Conservation (phyloP, 1,140 invertebrate genomes). For the Thaumetopoea pityocampa region DNA sequence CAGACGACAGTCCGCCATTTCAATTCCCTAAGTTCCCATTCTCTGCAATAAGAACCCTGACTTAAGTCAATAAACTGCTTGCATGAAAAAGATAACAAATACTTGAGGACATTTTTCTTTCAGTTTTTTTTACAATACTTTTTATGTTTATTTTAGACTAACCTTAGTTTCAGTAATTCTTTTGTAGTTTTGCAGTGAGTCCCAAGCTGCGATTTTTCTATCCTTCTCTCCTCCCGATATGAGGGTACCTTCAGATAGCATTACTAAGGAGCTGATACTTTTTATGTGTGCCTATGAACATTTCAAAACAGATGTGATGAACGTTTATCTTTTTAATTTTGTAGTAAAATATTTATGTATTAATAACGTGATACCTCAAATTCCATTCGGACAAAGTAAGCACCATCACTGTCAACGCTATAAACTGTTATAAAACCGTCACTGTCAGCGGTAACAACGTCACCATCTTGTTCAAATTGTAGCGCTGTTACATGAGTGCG, state of each 20-base stretch:
- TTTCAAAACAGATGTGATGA: background rate
- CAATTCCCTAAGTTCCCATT: no score
- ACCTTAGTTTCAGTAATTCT: conserved; percentile 92
- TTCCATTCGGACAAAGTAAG: conserved; percentile 91
- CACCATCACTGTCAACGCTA: conserved; percentile 90
- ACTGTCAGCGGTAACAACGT: conserved; percentile 95
- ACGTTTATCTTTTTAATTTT: no score
- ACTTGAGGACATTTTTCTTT: no score
- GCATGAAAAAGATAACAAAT: no score
- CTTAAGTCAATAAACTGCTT: no score
- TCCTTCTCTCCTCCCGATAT: conserved; percentile 93
- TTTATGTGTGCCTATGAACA: conserved; percentile 86
- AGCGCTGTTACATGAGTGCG: conserved; percentile 89
- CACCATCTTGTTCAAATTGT: conserved; percentile 94
- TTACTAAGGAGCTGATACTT: conserved; percentile 89
- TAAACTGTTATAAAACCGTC: conserved; percentile 97
- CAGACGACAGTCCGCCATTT: no score
- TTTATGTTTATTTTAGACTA: background rate
- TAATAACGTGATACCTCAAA: conserved; percentile 80
- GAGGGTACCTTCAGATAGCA: conserved; percentile 92
- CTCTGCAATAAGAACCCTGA: no score
- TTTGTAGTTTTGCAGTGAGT: conserved; percentile 92
- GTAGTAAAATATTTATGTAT: no score
- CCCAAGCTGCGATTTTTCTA: conserved; percentile 93
- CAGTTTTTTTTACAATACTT: background rate